phyloP scores from a whole-genome alignment of 2,888 invertebrate species.

The Dolomedes plantarius region DNA sequence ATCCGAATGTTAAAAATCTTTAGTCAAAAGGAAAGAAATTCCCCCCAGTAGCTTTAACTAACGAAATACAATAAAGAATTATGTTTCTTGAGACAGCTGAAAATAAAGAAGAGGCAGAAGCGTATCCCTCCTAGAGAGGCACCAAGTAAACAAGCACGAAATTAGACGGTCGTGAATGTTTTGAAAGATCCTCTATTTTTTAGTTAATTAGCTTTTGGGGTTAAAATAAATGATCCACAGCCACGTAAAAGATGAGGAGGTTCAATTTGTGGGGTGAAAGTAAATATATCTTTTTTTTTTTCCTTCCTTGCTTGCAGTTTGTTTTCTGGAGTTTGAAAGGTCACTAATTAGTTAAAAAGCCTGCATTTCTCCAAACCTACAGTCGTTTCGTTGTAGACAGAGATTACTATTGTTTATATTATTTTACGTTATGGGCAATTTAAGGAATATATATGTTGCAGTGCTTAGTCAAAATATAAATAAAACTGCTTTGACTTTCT shows the following conservation, averaged over 20 bases:
- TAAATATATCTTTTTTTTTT: not conserved
- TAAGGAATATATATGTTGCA: not conserved
- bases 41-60: too few species aligned
- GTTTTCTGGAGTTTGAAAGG: not conserved
- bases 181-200: not conserved
- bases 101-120: too few species aligned
- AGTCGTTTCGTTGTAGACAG: too few species aligned
- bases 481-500: too few species aligned
- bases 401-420: not conserved
- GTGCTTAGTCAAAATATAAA: not conserved
- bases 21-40: too few species aligned
- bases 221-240: conserved; percentile 26
- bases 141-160: too few species aligned
- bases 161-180: not conserved
- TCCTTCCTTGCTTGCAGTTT: not conserved
- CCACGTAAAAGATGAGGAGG: not conserved
- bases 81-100: too few species aligned
- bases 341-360: not conserved
- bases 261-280: conserved; percentile 4
- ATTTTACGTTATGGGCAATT: not conserved
- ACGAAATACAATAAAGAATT: too few species aligned
- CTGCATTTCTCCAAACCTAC: not conserved
- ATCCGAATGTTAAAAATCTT: too few species aligned
- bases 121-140: too few species aligned
- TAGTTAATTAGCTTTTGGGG: conserved; percentile 21